Base-by-base conservation (phyloP, 1,140 invertebrate species). In the Batillaria attramentaria region DNA sequence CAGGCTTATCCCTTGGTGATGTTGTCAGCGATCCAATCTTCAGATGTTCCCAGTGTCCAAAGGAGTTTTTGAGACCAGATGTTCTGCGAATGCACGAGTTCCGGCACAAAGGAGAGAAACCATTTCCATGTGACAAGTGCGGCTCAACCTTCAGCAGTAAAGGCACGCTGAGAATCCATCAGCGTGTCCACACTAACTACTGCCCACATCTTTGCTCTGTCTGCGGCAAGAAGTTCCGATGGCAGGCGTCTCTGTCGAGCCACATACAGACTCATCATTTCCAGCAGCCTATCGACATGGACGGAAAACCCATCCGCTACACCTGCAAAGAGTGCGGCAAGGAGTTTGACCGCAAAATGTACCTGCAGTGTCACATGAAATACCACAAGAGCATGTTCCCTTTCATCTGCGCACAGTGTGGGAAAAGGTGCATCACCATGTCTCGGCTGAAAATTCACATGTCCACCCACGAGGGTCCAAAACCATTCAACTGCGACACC, bases 351-450 rank as follows among this genome's bases (percentile, higher is more conserved):
- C 57, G 57, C 24, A 62, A 62, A 31, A 31, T 31, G n/a, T 62
- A 99, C 89, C 93, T 99, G 81, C 98, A 97, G 46, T 97, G 99
- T 92, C 98, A 99, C 92, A 97, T 97, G 91, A 94, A 97, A 81
- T 92, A 99, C 79, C 98, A 99, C 92, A 98, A 95, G 72, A 98
- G 98, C 33, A 97, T 98, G 91, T 99, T 99, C 91, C 97, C 97
- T 20, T 99, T 98, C 91, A 96, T 99, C 92, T 99, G 98, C 92
- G 94, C 94, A 89, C 99, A 99, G 93, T 99, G 98, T 92, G 94
- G 98, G 85, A 99, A 99, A 92, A 94, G 97, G 84, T 99, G 99
- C 92, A 43, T 13, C 10, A 28, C 28, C 20, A n/a, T n/a, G 20
- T 42, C 20, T 5, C 74, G 41, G 35, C 42, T 78, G 18, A 75